Evolutionary conservation across 2,113 vertebrate genomes (phyloP).

Genomic region (Laterallus jamaicensis): DNA sequence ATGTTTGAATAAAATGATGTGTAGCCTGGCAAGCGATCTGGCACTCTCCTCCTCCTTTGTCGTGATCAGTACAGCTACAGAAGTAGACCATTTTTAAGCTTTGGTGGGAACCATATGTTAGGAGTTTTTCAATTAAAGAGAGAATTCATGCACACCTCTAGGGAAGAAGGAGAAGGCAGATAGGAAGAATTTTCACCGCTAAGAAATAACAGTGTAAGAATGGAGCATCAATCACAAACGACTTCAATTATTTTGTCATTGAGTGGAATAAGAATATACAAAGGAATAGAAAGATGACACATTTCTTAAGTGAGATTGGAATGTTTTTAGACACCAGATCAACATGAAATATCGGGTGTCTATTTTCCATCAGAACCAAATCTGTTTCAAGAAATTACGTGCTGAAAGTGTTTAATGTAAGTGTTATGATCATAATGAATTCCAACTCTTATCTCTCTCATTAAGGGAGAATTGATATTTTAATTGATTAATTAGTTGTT

Average conservation of each 20-base stretch:
- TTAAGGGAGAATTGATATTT: constrained; percentile 17
- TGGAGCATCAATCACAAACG: constrained; percentile 10
- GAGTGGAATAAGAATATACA: constrained; percentile 32
- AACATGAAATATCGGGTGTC: constrained; percentile 49
- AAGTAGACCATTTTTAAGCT: constrained; percentile 11
- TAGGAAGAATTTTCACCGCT: constrained; percentile 28
- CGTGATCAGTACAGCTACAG: background rate
- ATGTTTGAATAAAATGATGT: background rate
- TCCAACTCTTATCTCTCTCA: background rate
- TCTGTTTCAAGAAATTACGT: background rate
- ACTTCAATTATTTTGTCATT: constrained; percentile 51
- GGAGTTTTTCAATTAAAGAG: constrained; percentile 1
- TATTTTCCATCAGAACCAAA: constrained; percentile 34
- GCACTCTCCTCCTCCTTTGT: background rate
- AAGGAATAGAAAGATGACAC: constrained; percentile 44
- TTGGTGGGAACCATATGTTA: constrained; percentile 12
- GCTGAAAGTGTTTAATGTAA: constrained; percentile 27
- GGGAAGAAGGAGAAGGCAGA: background rate
- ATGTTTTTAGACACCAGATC: constrained; percentile 43
- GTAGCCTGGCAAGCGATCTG: background rate
- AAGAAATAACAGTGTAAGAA: constrained; percentile 47
- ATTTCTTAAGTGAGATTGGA: background rate
- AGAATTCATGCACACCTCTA: constrained; percentile 1
- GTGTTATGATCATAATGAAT: constrained; percentile 35
- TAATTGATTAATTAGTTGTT: constrained; percentile 40